Evolutionary conservation across 2,113 vertebrate genomes (phyloP).

Genomic region (Tyto alba): DNA sequence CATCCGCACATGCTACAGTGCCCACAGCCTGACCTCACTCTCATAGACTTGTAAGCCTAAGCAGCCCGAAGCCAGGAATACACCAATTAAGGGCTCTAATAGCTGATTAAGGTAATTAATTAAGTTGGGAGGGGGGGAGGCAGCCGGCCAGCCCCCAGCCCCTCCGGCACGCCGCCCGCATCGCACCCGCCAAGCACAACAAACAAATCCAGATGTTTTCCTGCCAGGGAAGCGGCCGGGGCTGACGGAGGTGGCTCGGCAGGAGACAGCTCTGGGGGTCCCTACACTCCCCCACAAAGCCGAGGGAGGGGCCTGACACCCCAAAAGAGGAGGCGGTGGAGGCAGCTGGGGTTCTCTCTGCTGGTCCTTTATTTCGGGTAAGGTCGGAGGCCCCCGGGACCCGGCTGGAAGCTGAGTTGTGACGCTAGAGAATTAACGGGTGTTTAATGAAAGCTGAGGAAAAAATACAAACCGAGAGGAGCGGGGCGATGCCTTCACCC

Average conservation of each 20-base stretch:
- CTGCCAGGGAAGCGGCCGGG: accelerated
- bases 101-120: neutral
- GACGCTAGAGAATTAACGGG: neutral
- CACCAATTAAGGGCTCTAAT: neutral
- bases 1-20: neutral
- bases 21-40: neutral
- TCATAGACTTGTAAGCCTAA: neutral
- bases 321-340: neutral
- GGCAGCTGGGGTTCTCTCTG: neutral
- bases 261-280: neutral
- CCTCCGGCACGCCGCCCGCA: accelerated
- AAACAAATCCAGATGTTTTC: conserved; percentile 9
- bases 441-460: conserved; percentile 32
- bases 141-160: neutral
- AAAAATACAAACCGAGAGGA: neutral
- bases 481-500: neutral
- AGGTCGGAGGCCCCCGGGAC: neutral
- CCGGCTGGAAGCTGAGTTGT: neutral
- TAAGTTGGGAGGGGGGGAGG: neutral
- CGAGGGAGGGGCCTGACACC: neutral
- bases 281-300: neutral
- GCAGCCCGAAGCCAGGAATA: neutral
- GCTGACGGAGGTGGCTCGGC: accelerated
- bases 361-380: neutral
- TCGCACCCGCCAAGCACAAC: neutral